These are phyloP conservation scores for Drosophila incognita DNA, from an alignment of 2,888 invertebrate genomes.

Conservation along the genomic window DNA sequence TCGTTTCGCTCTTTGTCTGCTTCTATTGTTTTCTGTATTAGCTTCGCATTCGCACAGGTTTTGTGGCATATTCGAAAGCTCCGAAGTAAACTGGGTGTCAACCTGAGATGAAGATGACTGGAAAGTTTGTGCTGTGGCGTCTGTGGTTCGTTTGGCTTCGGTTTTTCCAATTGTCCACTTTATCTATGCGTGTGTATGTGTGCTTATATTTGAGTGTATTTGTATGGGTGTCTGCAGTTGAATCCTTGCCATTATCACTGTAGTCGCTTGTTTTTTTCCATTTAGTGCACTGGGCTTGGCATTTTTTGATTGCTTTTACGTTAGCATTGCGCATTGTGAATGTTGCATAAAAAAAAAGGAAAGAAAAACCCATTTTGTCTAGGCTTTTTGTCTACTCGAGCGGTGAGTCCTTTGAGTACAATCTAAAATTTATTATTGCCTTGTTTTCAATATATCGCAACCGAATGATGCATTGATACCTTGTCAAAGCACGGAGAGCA, in stretches of 20 bases:
- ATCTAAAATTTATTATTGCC: slow-evolving; percentile 41
- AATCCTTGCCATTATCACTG: slow-evolving; percentile 64
- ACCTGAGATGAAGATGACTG: slow-evolving; percentile 64
- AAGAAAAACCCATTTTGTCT: slow-evolving; percentile 37
- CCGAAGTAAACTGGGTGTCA: slow-evolving; percentile 66
- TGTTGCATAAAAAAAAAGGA: slow-evolving; percentile 19
- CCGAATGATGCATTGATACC: slow-evolving; percentile 1
- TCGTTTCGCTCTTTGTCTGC: slow-evolving; percentile 39
- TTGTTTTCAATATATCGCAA: slow-evolving; percentile 23
- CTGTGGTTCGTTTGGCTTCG: slow-evolving; percentile 39
- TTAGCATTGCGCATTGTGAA: slow-evolving; percentile 64
- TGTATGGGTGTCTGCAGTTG: slow-evolving; percentile 2
- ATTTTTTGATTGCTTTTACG: slow-evolving; percentile 78
- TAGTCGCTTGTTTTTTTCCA: slow-evolving; percentile 14
- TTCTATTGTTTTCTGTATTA: slow-evolving; percentile 37
- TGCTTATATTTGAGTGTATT: neutral
- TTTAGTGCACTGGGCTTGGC: slow-evolving; percentile 54
- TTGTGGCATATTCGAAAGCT: slow-evolving; percentile 51
- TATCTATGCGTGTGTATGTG: slow-evolving; percentile 3
- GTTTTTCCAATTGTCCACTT: slow-evolving; percentile 57
- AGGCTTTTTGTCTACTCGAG: slow-evolving; percentile 37
- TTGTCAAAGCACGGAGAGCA: neutral
- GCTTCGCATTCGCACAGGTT: slow-evolving; percentile 58
- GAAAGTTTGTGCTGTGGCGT: slow-evolving; percentile 44
- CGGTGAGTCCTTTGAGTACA: slow-evolving; percentile 44